Base-by-base conservation (phyloP, 35 echinoderm and acorn worm species). In the Stichopus chloronotus region DNA sequence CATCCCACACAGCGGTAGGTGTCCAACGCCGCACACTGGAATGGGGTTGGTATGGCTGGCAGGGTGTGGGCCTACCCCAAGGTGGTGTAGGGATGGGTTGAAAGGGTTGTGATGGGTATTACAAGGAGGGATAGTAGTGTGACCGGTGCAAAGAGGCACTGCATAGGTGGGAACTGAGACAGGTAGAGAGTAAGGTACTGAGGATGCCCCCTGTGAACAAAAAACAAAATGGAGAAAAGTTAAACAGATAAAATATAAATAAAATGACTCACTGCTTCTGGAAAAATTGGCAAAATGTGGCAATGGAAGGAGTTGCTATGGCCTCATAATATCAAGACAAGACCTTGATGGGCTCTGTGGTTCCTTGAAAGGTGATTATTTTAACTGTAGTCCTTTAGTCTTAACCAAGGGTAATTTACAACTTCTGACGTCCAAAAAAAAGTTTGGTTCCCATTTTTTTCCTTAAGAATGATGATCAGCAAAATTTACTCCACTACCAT, bases 141-240 rank as follows among this genome's bases (percentile, higher is more conserved):
- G 97, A 83, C 91, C 95, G 92, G 97, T 99, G 94, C 97, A 99
- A 76, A 99, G 89, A 69, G 95, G 97, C 92, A 99, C 94, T 94
- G 97, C 94, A 92, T 96, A 96, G 94, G 95, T 94, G 78, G 97
- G 97, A 78, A 99, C 94, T 54, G 97, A 96, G 88, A 99, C 94
- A 43, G 97, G 95, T 60, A 99, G 94, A 60, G 97, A 99, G 43
- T 96, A 80, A 89, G 97, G 97, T 69, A 94, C 95, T 20, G 94
- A 91, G 11, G 94, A 94, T 94, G 96, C 88, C 14, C 92, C 95
- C 97, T 99, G 93, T 7, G 88, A 91, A n/a, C 52, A 57, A 92
- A 71, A 71, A 93, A 94, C 52, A 92, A 92, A 84, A 91, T 30
- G 90, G 4, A 86, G 12, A 57, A 56, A 6, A 57, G 53, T 84